Conservation (phyloP, 2,797 vertebrate genomes). For the Spinus pinus region DNA sequence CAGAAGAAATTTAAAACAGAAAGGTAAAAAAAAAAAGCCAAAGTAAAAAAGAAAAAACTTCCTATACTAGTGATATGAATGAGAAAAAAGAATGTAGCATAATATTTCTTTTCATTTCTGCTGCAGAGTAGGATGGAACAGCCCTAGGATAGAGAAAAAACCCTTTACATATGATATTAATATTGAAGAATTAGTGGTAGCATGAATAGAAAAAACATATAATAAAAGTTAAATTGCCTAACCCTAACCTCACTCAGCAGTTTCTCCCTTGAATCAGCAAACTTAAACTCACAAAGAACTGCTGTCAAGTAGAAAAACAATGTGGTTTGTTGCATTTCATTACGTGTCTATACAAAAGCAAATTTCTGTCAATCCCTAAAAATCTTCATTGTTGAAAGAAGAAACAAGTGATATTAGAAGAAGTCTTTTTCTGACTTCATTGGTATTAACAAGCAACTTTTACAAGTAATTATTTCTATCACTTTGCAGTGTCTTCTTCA, state of each 20-base stretch:
- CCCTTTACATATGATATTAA: not conserved
- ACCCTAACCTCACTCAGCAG: not conserved
- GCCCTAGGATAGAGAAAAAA: not conserved
- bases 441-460: not conserved
- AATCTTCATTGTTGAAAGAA: not conserved
- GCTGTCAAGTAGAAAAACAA: not conserved
- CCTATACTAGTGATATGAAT: not conserved
- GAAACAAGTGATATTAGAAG: not conserved
- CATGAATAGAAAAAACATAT: not conserved
- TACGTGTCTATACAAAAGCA: not conserved
- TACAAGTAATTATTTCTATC: not conserved
- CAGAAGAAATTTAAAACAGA: not conserved
- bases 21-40: not conserved
- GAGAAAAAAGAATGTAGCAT: not conserved
- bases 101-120: not conserved
- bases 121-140: not conserved
- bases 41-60: not conserved
- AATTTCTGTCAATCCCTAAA: not conserved
- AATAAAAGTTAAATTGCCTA: not conserved
- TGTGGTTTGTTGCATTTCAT: not conserved
- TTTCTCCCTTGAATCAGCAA: not conserved
- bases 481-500: not conserved
- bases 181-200: not conserved
- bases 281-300: not conserved
- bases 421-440: not conserved